These are phyloP conservation scores for Diplazon laetatorius DNA, from an alignment of 2,888 invertebrate genomes.

Conservation along the genomic window DNA sequence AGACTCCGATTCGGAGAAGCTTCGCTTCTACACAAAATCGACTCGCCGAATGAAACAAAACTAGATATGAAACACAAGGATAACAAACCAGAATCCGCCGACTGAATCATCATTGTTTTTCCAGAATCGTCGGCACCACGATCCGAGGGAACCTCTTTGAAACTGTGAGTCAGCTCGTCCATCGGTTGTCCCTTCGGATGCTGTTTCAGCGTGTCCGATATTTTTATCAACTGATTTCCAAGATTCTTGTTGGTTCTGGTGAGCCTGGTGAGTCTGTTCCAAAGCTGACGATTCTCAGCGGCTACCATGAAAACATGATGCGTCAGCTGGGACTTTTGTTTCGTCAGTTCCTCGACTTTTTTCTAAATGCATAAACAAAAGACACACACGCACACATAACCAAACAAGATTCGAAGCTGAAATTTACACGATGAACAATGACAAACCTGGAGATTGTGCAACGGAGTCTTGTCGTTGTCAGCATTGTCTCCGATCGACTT, in stretches of 20 bases:
- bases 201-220: conserved; percentile 83
- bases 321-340: conserved; percentile 90
- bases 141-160: conserved; percentile 68
- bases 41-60: too few species aligned
- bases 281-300: conserved; percentile 90
- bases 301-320: conserved; percentile 92
- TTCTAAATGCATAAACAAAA: conserved; percentile 82
- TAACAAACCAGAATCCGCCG: neutral
- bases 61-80: neutral
- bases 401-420: neutral
- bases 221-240: conserved; percentile 83
- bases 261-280: conserved; percentile 88
- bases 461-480: conserved; percentile 63
- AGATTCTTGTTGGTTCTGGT: conserved; percentile 85
- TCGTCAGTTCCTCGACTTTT: conserved; percentile 87
- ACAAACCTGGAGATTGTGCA: conserved; percentile 70
- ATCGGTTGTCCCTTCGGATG: conserved; percentile 77
- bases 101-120: conserved; percentile 43
- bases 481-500: conserved; percentile 61
- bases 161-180: conserved; percentile 72
- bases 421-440: neutral
- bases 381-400: neutral
- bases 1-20: too few species aligned
- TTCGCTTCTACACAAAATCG: too few species aligned
- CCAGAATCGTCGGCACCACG: conserved; percentile 63